Evolutionary conservation across 2,888 invertebrate genomes (phyloP).

Genomic region (Drosophila infuscata): DNA sequence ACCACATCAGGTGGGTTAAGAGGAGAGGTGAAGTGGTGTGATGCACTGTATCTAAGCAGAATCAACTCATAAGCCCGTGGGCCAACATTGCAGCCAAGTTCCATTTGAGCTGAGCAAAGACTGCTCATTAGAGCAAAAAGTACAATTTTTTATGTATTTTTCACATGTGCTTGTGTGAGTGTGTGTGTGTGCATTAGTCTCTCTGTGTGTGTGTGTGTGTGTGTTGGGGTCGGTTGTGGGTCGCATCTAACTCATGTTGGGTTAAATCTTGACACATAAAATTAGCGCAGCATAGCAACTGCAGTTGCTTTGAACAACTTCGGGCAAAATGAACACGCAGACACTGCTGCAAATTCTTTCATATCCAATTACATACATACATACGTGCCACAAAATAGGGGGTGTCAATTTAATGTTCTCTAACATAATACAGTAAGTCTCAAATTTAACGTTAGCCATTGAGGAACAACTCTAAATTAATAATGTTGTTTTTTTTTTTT

Average conservation of each 20-base stretch:
- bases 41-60: constrained; percentile 4
- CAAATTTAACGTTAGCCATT: background rate
- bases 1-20: background rate
- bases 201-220: constrained; percentile 17
- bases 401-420: constrained; percentile 5
- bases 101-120: constrained; percentile 44
- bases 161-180: constrained; percentile 16
- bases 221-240: constrained; percentile 2
- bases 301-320: constrained; percentile 48
- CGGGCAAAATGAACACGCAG: constrained; percentile 49
- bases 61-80: constrained; percentile 43
- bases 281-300: constrained; percentile 47
- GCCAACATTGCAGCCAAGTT: constrained; percentile 48
- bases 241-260: constrained; percentile 13
- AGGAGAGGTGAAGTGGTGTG: background rate
- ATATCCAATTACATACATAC: constrained; percentile 43
- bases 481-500: background rate
- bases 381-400: constrained; percentile 16
- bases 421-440: background rate
- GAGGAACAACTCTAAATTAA: background rate
- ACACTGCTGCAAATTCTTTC: constrained; percentile 36
- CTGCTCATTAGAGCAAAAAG: constrained; percentile 65
- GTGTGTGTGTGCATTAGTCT: background rate
- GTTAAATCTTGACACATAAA: constrained; percentile 59
- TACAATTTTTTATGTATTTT: constrained; percentile 46